Percentiles rank a stretch among this genome's conserved stretches.
Evolutionary conservation across 1,140 invertebrate species (phyloP).

Genomic region (Bombus picipes): DNA sequence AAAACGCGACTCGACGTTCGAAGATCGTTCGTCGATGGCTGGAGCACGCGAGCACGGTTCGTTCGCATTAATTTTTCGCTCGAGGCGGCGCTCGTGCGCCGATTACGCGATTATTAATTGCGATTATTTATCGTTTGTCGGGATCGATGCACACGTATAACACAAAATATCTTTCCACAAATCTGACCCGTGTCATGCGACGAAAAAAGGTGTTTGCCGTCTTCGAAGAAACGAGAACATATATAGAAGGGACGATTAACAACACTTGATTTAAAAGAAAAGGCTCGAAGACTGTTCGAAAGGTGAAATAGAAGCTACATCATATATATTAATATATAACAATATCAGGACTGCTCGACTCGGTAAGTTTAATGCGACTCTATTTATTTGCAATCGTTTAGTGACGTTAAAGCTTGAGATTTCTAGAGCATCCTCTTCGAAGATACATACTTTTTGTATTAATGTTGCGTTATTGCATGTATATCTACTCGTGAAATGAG

Average conservation of each 20-base stretch:
- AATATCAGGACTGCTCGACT: background rate
- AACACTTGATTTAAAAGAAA: background rate
- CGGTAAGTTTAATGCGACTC: background rate
- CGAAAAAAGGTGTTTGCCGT: background rate
- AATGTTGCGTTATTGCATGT: background rate
- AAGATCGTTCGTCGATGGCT: constrained; percentile 20
- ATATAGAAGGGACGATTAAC: background rate
- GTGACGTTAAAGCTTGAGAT: no score
- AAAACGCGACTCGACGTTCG: background rate
- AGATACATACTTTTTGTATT: background rate
- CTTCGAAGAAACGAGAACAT: constrained; percentile 21
- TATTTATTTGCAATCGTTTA: background rate
- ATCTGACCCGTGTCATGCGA: constrained; percentile 25
- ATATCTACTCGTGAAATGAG: background rate
- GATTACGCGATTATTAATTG: constrained; percentile 57
- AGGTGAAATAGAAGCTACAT: background rate
- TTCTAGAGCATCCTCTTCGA: background rate
- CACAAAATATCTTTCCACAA: constrained; percentile 38
- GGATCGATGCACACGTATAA: constrained; percentile 46
- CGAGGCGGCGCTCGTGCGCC: constrained; percentile 1
- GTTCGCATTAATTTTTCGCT: constrained; percentile 36
- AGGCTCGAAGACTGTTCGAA: background rate
- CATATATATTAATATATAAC: background rate
- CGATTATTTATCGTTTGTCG: constrained; percentile 60
- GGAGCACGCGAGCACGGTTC: constrained; percentile 9